Conservation (phyloP, 2,113 vertebrate species). For the Zosterops hypoxanthus region DNA sequence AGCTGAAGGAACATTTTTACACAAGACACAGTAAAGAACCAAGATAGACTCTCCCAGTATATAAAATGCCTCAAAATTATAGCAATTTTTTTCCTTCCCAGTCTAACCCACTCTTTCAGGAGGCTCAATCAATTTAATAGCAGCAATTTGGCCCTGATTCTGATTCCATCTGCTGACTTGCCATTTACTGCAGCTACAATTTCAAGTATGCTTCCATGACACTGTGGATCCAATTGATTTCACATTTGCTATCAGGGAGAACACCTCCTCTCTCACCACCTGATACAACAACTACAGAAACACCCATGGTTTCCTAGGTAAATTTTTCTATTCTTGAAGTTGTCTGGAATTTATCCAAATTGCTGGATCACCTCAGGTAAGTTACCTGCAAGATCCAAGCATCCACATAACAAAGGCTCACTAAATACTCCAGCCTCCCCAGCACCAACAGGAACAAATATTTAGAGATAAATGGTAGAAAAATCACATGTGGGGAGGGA, state of each 20-base stretch:
- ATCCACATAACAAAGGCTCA: neutral
- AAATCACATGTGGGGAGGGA: accelerated
- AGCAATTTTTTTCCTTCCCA: neutral
- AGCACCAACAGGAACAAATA: neutral
- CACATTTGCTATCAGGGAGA: neutral
- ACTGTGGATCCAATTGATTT: neutral
- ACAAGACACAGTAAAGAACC: neutral
- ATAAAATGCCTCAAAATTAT: neutral
- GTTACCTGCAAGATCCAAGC: neutral
- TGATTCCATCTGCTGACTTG: neutral
- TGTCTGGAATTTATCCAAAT: neutral
- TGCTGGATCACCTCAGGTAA: neutral
- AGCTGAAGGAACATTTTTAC: neutral
- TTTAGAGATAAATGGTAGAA: neutral
- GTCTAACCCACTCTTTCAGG: neutral
- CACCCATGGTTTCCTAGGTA: neutral
- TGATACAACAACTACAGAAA: neutral
- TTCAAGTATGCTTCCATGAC: neutral
- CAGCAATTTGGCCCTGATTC: neutral
- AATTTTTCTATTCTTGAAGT: neutral
- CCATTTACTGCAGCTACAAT: neutral
- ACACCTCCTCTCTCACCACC: neutral
- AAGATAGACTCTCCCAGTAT: neutral
- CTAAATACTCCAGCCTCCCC: neutral
- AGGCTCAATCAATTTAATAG: neutral